Base-by-base conservation (phyloP, 2,797 vertebrate genomes). In the Rhynchotus rufescens region DNA sequence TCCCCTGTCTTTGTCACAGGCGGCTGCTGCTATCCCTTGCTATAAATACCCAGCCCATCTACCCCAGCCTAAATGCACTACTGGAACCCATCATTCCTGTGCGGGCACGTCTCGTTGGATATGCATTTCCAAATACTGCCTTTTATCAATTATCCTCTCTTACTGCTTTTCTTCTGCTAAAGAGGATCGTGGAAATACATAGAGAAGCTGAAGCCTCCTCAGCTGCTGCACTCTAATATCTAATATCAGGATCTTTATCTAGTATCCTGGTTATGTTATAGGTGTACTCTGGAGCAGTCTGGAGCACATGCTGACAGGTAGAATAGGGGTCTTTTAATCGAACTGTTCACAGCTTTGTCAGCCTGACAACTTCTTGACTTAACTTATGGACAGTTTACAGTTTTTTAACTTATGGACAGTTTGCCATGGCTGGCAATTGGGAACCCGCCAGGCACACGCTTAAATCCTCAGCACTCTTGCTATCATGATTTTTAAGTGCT, bases 341-440 rank as follows among this genome's bases (percentile, higher is more conserved):
- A 78, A 51, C 42, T 75, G 7, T 26, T 56, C 26, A 20, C 57
- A 76, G 72, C 30, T 40, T 49, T 78, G 44, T 32, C 61, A 83
- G 57, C 30, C 49, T 20, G 0, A 15, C 7, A 36, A 36, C 10
- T 36, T 36, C 36, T 36, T 36, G 36, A 36, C 36, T 36, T 36
- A 36, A 36, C 36, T 36, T 36, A 36, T 59, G 64, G 25, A 13
- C 71, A 79, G 51, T 47, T 11, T 30, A 20, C 36, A 32, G 8
- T 68, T 64, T 57, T 49, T 59, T 47, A 47, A 1, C 22, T 47
- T 26, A 5, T 5, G 21, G 22, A 59, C 51, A 16, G n/a, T 34
- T 3, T 0, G 0, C 19, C 57, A 4, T n/a, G 62, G 15, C 6
- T n/a, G 69, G 12, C 34, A 14, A 10, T 72, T 45, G 60, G 47